Conservation (phyloP, 2,888 invertebrate genomes). For the Cyrtodaria siliqua region DNA sequence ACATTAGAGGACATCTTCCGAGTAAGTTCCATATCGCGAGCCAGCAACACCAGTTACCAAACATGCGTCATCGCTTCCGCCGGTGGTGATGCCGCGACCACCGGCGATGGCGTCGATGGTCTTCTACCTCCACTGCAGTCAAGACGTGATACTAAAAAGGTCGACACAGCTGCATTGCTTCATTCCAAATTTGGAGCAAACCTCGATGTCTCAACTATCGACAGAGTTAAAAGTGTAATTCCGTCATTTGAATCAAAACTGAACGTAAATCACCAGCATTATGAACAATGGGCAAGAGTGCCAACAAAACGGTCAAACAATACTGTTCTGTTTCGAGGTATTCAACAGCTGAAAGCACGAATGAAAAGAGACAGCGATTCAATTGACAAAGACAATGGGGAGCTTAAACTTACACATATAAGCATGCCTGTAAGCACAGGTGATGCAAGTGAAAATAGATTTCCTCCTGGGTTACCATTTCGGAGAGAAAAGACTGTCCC, state of each 20-base stretch:
- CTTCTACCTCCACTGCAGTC: too few relatives aligned
- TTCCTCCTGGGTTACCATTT: background rate
- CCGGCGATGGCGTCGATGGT: too few relatives aligned
- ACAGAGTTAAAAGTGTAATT: conserved; percentile 21
- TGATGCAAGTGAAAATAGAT: background rate
- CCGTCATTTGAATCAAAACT: conserved; percentile 19
- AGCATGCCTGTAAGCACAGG: background rate
- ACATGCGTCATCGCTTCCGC: too few relatives aligned
- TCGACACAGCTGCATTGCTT: too few relatives aligned
- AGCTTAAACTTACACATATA: background rate
- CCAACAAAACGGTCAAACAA: conserved; percentile 37
- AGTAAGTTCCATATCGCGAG: too few relatives aligned
- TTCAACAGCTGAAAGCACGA: conserved; percentile 51
- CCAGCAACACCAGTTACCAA: too few relatives aligned
- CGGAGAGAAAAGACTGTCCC: background rate
- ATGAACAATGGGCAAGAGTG: conserved; percentile 63
- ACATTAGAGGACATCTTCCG: too few relatives aligned
- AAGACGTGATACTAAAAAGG: too few relatives aligned
- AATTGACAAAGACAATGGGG: background rate
- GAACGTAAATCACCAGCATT: conserved; percentile 53
- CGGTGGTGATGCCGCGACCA: too few relatives aligned
- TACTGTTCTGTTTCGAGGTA: conserved; percentile 44
- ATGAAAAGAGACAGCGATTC: conserved; percentile 28
- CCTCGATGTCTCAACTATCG: background rate
- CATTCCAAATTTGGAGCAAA: background rate